phyloP scores from a whole-genome alignment of 2,113 vertebrate genomes.

The Gracilinanus agilis region DNA sequence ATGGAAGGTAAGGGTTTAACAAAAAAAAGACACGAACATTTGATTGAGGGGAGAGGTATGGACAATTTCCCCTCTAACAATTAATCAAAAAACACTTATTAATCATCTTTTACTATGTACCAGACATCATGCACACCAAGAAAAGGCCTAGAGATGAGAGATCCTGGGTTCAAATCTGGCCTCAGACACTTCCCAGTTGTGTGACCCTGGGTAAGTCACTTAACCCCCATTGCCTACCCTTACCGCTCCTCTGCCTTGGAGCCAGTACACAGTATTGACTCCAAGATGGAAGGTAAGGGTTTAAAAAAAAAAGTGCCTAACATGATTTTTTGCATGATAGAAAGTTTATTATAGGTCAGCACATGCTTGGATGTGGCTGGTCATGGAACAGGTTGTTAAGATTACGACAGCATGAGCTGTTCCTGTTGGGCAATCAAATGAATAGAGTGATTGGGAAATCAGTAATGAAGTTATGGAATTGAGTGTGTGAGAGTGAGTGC shows the following conservation, averaged over 20 bases:
- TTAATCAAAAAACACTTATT: not conserved
- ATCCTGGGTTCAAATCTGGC: too few relatives aligned
- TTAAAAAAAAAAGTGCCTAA: too few relatives aligned
- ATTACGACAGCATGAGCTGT: not conserved
- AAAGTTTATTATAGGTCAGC: not conserved
- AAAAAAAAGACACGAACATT: not conserved
- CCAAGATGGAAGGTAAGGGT: too few relatives aligned
- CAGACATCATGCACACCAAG: not conserved
- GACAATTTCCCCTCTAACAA: not conserved
- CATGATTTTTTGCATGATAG: not conserved
- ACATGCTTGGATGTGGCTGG: not conserved
- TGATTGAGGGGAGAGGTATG: not conserved
- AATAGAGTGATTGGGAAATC: not conserved
- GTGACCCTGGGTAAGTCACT: too few relatives aligned
- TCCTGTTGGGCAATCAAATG: not conserved
- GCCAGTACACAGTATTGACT: too few relatives aligned
- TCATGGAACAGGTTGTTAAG: slow-evolving; percentile 1
- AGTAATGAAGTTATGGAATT: not conserved
- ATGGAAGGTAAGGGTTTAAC: too few relatives aligned
- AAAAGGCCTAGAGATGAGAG: not conserved
- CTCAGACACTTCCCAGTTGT: too few relatives aligned
- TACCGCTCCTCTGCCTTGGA: too few relatives aligned
- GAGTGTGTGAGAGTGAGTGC: not conserved
- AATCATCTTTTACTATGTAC: not conserved
- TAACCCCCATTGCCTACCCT: too few relatives aligned